phyloP scores from a whole-genome alignment of 2,888 invertebrate genomes.

The Acanthosepion esculentum region DNA sequence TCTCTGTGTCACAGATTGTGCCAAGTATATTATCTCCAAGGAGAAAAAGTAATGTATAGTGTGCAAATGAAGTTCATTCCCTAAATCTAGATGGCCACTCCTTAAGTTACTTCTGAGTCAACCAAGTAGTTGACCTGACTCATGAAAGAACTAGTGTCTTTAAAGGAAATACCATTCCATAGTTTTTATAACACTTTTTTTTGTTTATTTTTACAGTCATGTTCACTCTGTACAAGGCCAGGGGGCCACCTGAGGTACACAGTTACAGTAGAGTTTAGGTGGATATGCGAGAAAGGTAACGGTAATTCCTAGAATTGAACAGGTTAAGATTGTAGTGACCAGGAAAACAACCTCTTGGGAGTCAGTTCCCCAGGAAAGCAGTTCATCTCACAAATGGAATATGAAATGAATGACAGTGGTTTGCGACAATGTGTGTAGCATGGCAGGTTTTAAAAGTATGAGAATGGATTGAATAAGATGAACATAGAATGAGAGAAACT shows the following conservation, averaged over 20 bases:
- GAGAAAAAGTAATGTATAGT: background rate
- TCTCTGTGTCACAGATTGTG: background rate
- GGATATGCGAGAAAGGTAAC: too few relatives aligned
- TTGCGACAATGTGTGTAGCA: background rate
- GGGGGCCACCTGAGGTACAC: too few relatives aligned
- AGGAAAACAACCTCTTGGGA: too few relatives aligned
- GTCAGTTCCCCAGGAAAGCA: too few relatives aligned
- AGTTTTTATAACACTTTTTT: conserved; percentile 2
- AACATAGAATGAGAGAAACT: background rate
- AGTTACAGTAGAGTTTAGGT: too few relatives aligned
- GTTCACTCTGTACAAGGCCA: too few relatives aligned
- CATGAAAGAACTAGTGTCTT: conserved; percentile 13
- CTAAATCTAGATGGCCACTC: background rate
- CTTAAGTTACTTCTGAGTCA: conserved; percentile 33
- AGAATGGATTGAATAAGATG: background rate
- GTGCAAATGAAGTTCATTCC: background rate
- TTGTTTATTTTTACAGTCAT: too few relatives aligned
- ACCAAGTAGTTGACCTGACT: background rate
- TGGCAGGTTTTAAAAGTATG: background rate
- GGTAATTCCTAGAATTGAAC: too few relatives aligned
- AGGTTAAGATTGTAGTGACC: too few relatives aligned
- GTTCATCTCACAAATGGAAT: too few relatives aligned
- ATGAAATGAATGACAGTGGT: too few relatives aligned
- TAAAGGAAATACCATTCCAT: background rate
- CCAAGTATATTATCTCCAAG: background rate